phyloP scores from a whole-genome alignment of 1,140 invertebrate species.

The Nasonia vitripennis region DNA sequence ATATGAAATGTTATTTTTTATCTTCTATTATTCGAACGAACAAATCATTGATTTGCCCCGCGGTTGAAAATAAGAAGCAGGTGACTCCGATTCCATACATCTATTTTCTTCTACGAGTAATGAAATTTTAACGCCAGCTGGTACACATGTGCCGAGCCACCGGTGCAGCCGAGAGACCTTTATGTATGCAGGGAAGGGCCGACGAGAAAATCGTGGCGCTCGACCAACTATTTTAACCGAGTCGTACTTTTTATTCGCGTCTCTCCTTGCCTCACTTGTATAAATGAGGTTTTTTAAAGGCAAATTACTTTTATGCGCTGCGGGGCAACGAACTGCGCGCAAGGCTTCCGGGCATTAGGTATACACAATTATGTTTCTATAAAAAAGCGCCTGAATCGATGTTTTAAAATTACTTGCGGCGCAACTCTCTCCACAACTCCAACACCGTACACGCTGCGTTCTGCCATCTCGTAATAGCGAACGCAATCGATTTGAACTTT shows the following conservation, averaged over 20 bases:
- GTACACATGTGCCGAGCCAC: neutral
- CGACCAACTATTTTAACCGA: neutral
- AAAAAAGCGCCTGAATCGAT: neutral
- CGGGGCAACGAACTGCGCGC: too few species aligned
- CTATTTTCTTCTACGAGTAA: slow-evolving; percentile 27
- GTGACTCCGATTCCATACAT: neutral
- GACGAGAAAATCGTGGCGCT: neutral
- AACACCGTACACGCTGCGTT: too few species aligned
- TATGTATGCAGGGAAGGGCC: neutral
- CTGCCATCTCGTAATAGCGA: neutral
- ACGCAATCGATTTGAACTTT: neutral
- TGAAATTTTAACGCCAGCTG: slow-evolving; percentile 39
- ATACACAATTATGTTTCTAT: slow-evolving; percentile 12
- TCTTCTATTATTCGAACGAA: too few species aligned
- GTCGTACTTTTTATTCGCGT: neutral
- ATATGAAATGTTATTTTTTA: too few species aligned
- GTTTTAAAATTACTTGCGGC: neutral
- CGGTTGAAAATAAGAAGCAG: slow-evolving; percentile 16
- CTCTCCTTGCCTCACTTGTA: too few species aligned
- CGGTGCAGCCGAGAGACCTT: too few species aligned
- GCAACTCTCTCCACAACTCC: neutral
- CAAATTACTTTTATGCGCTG: too few species aligned
- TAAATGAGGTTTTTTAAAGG: too few species aligned
- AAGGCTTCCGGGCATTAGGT: too few species aligned
- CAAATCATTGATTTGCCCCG: too few species aligned